phyloP scores from a whole-genome alignment of 2,113 vertebrate species.

The Chelonoidis abingdonii region DNA sequence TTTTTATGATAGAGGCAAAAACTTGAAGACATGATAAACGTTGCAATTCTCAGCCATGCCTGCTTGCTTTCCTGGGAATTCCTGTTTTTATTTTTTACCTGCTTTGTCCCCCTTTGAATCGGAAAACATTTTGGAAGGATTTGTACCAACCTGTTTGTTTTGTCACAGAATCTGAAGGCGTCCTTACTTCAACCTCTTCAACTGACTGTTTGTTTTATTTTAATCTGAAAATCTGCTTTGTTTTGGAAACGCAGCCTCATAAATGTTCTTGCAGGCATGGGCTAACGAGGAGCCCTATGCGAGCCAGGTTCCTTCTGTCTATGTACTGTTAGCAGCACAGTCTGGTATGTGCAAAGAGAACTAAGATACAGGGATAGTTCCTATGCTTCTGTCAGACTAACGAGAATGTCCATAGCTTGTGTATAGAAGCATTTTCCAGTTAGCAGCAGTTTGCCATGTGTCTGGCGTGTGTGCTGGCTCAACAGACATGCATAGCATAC shows the following conservation, averaged over 20 bases:
- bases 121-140: neutral
- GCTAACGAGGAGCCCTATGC: rapidly evolving
- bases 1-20: neutral
- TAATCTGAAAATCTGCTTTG: rapidly evolving
- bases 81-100: neutral
- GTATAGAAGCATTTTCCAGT: neutral
- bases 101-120: neutral
- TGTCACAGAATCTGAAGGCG: rapidly evolving
- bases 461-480: rapidly evolving
- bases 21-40: rapidly evolving
- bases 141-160: neutral
- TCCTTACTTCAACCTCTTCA: neutral
- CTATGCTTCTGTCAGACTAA: rapidly evolving
- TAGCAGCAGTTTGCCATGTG: neutral
- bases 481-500: neutral
- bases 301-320: rapidly evolving
- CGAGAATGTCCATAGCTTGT: rapidly evolving
- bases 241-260: neutral
- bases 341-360: neutral
- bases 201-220: neutral
- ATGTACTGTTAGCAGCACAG: neutral
- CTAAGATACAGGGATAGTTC: neutral
- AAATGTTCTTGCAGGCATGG: rapidly evolving
- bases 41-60: rapidly evolving
- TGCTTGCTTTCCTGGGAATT: rapidly evolving